Base-by-base conservation (phyloP, 2,888 invertebrate genomes). In the Protonemura montana region DNA sequence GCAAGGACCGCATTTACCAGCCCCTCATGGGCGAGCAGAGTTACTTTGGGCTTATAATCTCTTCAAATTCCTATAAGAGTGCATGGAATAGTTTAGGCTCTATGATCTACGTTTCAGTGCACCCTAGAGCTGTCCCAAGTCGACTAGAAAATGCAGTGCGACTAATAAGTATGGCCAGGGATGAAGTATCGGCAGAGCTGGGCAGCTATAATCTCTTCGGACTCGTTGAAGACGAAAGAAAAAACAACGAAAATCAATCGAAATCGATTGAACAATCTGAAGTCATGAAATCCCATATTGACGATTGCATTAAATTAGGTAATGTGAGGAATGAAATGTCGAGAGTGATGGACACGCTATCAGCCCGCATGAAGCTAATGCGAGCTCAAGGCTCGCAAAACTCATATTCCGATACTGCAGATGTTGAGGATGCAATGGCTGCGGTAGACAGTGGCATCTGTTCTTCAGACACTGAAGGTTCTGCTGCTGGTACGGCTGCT, bases 281-380 rank as follows among this genome's bases (percentile, higher is more conserved):
- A 7, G 16, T 83, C n/a, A 7, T 83, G 21, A 30, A 83, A 41
- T 83, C 82, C 25, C 82, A 41, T 35, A 41, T 83, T n/a, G 82
- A 83, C 26, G 82, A 83, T 26, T n/a, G 35, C 41, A 42, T 83
- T n/a, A 30, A 41, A 21, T 35, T 83, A 7, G 25, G 82, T 5
- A 83, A 83, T 41, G 82, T 83, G 25, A 83, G 42, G 42, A 21
- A 25, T 3, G 82, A 83, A 41, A 41, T 83, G 82, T n/a, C 82
- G n/a, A 41, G n/a, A 42, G 82, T 83, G 7, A 41, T 83, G 82
- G 26, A 42, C 2, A 41, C 30, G 41, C 26, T 83, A 3, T 83
- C 82, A 0, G 3, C 21, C 35, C 82, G 35, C 10, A 0, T 41
- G 7, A 25, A 83, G 82, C 29, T 30, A 26, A 83, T 83, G 26